These are phyloP conservation scores for Cyaniris semiargus DNA, from an alignment of 2,888 invertebrate genomes.

Conservation along the genomic window DNA sequence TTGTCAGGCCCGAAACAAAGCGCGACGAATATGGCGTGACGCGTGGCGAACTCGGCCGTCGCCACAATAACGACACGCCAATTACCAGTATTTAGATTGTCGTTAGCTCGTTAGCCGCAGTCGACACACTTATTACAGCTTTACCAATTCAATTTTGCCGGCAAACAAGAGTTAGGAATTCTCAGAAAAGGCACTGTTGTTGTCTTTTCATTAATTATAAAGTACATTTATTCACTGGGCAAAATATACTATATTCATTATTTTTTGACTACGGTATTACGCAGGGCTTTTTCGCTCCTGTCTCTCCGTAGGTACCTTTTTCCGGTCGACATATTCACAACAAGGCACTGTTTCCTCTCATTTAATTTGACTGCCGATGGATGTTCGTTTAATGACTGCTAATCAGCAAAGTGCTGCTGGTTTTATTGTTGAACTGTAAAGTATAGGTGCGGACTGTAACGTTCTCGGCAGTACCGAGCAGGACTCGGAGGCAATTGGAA, in stretches of 20 bases:
- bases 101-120: background rate
- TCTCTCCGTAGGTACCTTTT: too few relatives aligned
- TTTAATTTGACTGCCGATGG: background rate
- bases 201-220: too few relatives aligned
- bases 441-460: background rate
- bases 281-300: too few relatives aligned
- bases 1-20: background rate
- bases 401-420: background rate
- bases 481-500: background rate
- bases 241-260: too few relatives aligned
- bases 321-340: background rate
- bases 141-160: background rate
- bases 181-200: too few relatives aligned
- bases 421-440: background rate
- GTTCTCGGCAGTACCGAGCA: background rate
- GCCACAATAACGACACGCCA: background rate
- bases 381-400: background rate
- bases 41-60: background rate
- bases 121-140: background rate
- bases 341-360: background rate
- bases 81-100: background rate
- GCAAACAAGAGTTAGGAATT: background rate
- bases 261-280: too few relatives aligned
- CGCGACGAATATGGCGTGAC: background rate
- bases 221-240: too few relatives aligned